A percentile compares a stretch with the other conserved stretches of the same genome.
Conservation (phyloP, 1,140 invertebrate genomes). For the Hetaerina americana region DNA sequence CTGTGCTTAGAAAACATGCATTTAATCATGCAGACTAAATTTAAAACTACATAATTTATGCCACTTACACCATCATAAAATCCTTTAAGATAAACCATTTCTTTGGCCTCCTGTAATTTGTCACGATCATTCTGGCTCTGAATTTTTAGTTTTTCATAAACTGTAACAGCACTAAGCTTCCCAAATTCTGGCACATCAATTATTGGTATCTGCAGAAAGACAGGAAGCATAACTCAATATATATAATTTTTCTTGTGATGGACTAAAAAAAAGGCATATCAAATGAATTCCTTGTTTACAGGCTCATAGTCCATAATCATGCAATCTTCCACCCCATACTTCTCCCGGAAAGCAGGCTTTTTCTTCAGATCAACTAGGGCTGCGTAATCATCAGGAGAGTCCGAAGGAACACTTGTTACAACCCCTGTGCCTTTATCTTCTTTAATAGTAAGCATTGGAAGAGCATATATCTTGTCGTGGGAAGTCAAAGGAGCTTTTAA, state of each 20-base stretch:
- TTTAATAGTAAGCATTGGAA: conserved; percentile 97
- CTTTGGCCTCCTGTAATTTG: conserved; percentile 89
- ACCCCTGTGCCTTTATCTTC: conserved; percentile 96
- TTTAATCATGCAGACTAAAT: too few species aligned
- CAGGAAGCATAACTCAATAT: background rate
- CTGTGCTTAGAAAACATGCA: background rate
- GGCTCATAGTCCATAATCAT: conserved; percentile 81
- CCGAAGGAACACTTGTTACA: conserved; percentile 96
- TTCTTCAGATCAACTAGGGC: conserved; percentile 91
- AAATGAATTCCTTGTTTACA: conserved; percentile 31
- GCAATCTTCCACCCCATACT: conserved; percentile 83
- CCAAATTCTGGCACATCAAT: conserved; percentile 86
- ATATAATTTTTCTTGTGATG: background rate
- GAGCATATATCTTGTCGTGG: conserved; percentile 74
- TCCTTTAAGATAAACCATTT: conserved; percentile 91
- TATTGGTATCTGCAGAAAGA: conserved; percentile 60
- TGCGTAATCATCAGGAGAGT: conserved; percentile 97
- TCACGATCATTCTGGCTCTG: conserved; percentile 95
- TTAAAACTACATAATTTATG: too few species aligned
- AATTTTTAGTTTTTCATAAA: conserved; percentile 86
- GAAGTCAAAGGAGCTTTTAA: conserved; percentile 72
- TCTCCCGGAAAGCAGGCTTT: conserved; percentile 83
- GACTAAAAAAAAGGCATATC: background rate
- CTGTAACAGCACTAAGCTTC: conserved; percentile 65
- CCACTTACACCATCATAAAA: conserved; percentile 74